Evolutionary conservation across 2,797 vertebrate species (phyloP).

Genomic region (Parauchenoglanis ngamensis): DNA sequence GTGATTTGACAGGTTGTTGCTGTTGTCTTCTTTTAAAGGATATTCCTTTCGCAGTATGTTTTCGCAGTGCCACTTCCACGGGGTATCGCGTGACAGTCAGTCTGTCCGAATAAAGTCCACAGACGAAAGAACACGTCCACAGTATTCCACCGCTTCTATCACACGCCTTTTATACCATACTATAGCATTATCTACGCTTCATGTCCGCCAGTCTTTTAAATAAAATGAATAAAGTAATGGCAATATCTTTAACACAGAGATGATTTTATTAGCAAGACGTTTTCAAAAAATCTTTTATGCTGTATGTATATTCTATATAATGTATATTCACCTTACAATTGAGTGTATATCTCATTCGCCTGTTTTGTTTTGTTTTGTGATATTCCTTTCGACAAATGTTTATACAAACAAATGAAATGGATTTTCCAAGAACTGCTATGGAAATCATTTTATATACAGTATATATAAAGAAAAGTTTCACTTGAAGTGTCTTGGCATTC

Average conservation of each 20-base stretch:
- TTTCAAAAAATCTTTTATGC: neutral
- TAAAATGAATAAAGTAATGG: neutral
- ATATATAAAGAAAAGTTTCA: slow-evolving; percentile 10
- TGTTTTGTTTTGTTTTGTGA: neutral
- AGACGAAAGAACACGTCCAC: neutral
- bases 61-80: neutral
- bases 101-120: neutral
- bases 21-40: neutral
- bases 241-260: neutral
- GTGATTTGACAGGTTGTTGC: neutral
- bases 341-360: neutral
- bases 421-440: neutral
- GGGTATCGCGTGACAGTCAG: neutral
- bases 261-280: neutral
- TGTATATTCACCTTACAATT: slow-evolving; percentile 1
- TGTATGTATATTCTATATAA: neutral
- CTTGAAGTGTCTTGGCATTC: neutral
- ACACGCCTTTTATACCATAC: neutral
- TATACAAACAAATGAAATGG: slow-evolving; percentile 17
- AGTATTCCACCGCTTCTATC: neutral
- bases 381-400: slow-evolving; percentile 21
- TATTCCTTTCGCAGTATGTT: neutral
- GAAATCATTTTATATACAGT: slow-evolving; percentile 20
- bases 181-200: slow-evolving; percentile 1
- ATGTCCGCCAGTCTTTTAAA: slow-evolving; percentile 1